phyloP scores from a whole-genome alignment of 2,888 invertebrate genomes.

The Eristalinus sepulchralis region DNA sequence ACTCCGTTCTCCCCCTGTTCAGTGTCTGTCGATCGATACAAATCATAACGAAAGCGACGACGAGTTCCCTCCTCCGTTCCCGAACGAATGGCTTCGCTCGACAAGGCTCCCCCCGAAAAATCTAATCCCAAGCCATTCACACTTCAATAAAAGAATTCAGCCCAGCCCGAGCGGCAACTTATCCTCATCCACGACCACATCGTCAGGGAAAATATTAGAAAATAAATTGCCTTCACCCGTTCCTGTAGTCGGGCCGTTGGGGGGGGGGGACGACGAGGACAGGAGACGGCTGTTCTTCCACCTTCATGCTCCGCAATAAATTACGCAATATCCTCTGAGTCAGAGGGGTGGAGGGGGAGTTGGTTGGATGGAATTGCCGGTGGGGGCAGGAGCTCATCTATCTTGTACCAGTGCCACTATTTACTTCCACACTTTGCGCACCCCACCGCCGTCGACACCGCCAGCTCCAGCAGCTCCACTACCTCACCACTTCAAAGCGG shows the following conservation, averaged over 20 bases:
- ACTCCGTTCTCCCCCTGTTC: not conserved
- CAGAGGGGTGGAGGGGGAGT: not conserved
- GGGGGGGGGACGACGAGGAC: not conserved
- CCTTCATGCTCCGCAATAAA: slow-evolving; percentile 33
- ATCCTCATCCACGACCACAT: slow-evolving; percentile 7
- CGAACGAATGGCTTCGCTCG: not conserved
- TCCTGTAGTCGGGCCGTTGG: not conserved
- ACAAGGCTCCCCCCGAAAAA: not conserved
- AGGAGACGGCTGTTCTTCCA: not conserved
- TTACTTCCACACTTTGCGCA: slow-evolving; percentile 47
- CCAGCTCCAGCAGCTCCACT: not conserved
- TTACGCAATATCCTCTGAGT: slow-evolving; percentile 53
- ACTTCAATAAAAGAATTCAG: slow-evolving; percentile 52
- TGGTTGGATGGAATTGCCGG: not conserved
- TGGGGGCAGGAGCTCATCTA: slow-evolving; percentile 33
- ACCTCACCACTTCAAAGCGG: slow-evolving; percentile 50
- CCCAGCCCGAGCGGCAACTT: not conserved
- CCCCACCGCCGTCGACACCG: not conserved
- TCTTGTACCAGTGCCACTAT: slow-evolving; percentile 25
- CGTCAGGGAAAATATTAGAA: slow-evolving; percentile 61
- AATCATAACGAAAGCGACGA: slow-evolving; percentile 64
- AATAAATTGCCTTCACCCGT: slow-evolving; percentile 60
- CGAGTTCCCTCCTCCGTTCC: slow-evolving; percentile 41
- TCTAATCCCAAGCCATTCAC: slow-evolving; percentile 59
- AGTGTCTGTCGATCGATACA: slow-evolving; percentile 2